Evolutionary conservation across 2,113 vertebrate species (phyloP), one percentile per base, ranked within the genome.

Genomic region (Hippocampus abdominalis): DNA sequence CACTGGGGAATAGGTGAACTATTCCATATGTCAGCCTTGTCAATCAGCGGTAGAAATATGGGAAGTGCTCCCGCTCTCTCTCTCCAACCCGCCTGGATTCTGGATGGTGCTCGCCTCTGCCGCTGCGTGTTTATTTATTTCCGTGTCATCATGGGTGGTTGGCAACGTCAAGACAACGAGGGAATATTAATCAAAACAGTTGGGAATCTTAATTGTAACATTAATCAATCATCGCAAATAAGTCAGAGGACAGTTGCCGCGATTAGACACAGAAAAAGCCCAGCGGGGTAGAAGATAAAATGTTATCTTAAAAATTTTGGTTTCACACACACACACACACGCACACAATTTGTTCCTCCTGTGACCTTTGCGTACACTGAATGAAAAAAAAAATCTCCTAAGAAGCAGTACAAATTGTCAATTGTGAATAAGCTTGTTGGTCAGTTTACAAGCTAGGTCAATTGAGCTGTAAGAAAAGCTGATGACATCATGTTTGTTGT

Each of bases 21-120:
- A 98, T 99, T 98, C 96, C 96, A 98, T 97, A 98, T 99, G 97
- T 98, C 96, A 99, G 94, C 89, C 94, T 95, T 99, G 96, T 98
- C 97, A 99, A 96, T 99, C 96, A 98, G 92, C 90, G 76, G 90
- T 90, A 94, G 84, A 88, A 94, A 95, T 95, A 94, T 94, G 94
- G 94, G 94, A 95, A 95, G 93, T 93, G 72, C 84, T 87, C 78
- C 21, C 79, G 68, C 81, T 32, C 63, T 71, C 51, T n/a, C 72
- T 60, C 72, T 60, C 61, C 62, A 53, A 51, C 76, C 36, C 53
- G 77, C 79, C 64, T 64, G 78, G 82, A 84, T 79, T 68, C 66
- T 46, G 78, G 75, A 92, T 93, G 92, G 91, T 92, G 94, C 92
- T 92, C 75, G 91, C 93, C 91, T 93, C 91, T 92, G 92, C 75